A percentile compares a stretch with the other conserved stretches of the same genome.
Evolutionary conservation across 53 echinoderm and acorn worm species (phyloP).

Genomic region (Stichopus horrens): DNA sequence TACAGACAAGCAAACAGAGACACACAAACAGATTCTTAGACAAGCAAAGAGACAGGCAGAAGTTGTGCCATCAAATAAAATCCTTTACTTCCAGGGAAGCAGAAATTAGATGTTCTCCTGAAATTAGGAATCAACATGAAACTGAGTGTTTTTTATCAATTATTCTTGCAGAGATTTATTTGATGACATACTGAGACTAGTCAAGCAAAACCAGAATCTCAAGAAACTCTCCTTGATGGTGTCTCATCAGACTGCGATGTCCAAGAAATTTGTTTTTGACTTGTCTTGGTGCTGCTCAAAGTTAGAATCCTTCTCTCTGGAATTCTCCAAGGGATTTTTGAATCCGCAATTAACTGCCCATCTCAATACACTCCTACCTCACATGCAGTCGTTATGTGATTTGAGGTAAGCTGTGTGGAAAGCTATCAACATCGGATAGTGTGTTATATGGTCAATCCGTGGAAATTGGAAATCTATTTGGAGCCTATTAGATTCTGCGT

Average conservation of each 20-base stretch:
- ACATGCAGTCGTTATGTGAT: neutral
- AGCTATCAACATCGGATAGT: too few species aligned
- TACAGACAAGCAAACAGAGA: too few species aligned
- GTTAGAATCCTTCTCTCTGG: neutral
- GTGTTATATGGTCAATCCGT: too few species aligned
- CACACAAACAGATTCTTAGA: too few species aligned
- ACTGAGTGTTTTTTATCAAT: neutral
- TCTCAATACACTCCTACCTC: neutral
- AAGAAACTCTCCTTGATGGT: neutral
- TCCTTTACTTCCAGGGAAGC: too few species aligned
- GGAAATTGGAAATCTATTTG: too few species aligned
- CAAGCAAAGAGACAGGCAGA: too few species aligned
- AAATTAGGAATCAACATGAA: too few species aligned
- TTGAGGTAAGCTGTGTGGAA: neutral
- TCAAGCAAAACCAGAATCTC: slow-evolving; percentile 1
- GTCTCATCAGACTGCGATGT: neutral
- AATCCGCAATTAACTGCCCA: neutral
- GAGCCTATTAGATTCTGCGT: too few species aligned
- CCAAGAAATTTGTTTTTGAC: neutral
- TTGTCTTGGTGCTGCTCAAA: slow-evolving; percentile 2
- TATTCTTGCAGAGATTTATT: neutral
- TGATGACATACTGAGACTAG: neutral
- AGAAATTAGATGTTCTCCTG: too few species aligned
- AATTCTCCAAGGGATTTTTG: neutral
- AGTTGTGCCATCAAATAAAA: too few species aligned